Evolutionary conservation across 2,888 invertebrate genomes (phyloP), one percentile per base, ranked within the genome.

Genomic region (Aporophyla lueneburgensis): DNA sequence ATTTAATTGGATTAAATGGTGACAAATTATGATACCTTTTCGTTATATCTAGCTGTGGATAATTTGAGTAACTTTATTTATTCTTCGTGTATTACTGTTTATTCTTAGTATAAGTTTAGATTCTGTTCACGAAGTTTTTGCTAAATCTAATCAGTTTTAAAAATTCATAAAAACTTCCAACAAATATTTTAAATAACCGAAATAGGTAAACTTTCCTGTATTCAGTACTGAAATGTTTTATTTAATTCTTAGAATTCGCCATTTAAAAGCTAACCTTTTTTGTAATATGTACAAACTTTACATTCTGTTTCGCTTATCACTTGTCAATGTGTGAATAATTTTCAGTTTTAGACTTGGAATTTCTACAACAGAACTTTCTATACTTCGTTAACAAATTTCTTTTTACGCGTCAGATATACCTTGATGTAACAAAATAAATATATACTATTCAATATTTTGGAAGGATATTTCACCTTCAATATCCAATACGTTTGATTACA

Each of bases 401-500:
- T 54, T 59, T 16, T 19, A 63, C 49, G 67, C 16, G 54, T 62
- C 69, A 24, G n/a, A 58, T 2, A 43, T n/a, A n/a, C 58, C 51
- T n/a, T 24, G 24, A 66, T 58, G 10, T 71, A 40, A 54, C 33
- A 27, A 73, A 74, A n/a, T n/a, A n/a, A n/a, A n/a, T n/a, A n/a
- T 71, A 77, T 71, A 54, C 63, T 33, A 71, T 78, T 68, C 71
- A 78, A 72, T 77, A 49, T 49, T 49, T 49, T 49, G 51, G 65
- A 71, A 79, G 73, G 76, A 83, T 73, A 73, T 81, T 78, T 78
- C 88, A 85, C 80, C 79, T 83, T 81, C 75, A 69, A 88, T 88
- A 88, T 77, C 88, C 86, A 86, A 87, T 83, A 87, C 86, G 85
- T 91, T 91, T 92, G 91, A 92, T 93, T 92, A 92, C 89, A 84